Conservation (phyloP, 2,888 invertebrate species). For the Drosophila neonasuta region DNA sequence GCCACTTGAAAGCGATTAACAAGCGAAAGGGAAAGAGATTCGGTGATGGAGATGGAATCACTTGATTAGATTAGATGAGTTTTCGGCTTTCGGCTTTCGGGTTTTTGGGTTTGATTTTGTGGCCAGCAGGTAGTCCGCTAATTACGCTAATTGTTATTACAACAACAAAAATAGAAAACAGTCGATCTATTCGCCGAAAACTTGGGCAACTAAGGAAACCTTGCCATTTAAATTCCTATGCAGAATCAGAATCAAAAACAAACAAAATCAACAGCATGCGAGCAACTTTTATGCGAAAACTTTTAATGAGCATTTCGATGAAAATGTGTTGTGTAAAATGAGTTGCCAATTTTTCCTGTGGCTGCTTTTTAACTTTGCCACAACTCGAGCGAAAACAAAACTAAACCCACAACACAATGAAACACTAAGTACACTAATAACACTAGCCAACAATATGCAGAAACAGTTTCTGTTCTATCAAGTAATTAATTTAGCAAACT, state of each 20-base stretch:
- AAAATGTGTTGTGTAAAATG: conserved; percentile 50
- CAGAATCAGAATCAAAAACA: conserved; percentile 8
- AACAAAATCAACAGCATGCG: conserved; percentile 22
- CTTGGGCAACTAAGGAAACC: conserved; percentile 10
- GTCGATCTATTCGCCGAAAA: conserved; percentile 22
- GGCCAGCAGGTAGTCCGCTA: conserved; percentile 53
- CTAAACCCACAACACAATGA: conserved; percentile 25
- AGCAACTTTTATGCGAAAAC: conserved; percentile 61
- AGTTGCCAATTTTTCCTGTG: conserved; percentile 27
- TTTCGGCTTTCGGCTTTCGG: conserved; percentile 29
- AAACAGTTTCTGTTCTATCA: not conserved
- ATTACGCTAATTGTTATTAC: conserved; percentile 66
- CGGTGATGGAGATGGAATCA: not conserved
- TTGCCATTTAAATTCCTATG: conserved; percentile 25
- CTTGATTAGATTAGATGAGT: conserved; percentile 58
- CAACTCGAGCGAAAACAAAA: not conserved
- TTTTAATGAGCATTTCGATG: conserved; percentile 69
- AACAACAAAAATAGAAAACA: conserved; percentile 51
- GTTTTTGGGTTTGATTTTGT: conserved; percentile 26
- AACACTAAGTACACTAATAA: conserved; percentile 13
- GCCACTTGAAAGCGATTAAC: conserved; percentile 29
- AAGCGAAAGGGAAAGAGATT: not conserved
- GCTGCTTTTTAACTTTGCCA: conserved; percentile 22
- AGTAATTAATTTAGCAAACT: no score
- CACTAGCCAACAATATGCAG: conserved; percentile 2